A percentile compares a stretch with the other conserved stretches of the same genome.
Evolutionary conservation across 2,113 vertebrate species (phyloP).

Genomic region (Uria lomvia): DNA sequence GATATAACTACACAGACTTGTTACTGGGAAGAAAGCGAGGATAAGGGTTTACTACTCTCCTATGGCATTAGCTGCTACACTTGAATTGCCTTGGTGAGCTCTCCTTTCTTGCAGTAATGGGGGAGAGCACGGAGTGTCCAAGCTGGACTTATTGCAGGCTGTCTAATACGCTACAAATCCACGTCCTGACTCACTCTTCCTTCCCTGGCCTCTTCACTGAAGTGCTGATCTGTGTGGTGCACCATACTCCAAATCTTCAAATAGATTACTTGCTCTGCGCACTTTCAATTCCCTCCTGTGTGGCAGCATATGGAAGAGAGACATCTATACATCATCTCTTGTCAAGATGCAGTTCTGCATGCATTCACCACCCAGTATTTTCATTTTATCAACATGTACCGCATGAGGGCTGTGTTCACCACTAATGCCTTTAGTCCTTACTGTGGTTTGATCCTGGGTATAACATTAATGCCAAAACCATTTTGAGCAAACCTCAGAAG

Average conservation of each 20-base stretch:
- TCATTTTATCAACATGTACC: background rate
- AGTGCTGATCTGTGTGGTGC: background rate
- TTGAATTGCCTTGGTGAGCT: background rate
- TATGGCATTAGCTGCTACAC: background rate
- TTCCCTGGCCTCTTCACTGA: background rate
- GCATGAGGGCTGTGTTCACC: background rate
- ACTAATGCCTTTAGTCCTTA: background rate
- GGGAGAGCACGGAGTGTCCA: background rate
- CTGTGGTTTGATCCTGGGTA: background rate
- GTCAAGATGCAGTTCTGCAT: background rate
- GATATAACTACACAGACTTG: slow-evolving; percentile 9
- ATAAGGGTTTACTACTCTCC: background rate
- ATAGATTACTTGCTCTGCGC: background rate
- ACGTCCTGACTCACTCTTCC: background rate
- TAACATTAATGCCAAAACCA: background rate
- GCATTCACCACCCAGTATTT: background rate
- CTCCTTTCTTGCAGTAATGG: background rate
- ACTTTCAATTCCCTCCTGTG: background rate
- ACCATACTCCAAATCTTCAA: background rate
- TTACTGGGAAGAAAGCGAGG: background rate
- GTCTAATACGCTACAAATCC: background rate
- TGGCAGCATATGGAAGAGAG: background rate
- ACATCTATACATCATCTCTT: background rate
- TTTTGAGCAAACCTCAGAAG: background rate
- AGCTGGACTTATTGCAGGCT: background rate